Evolutionary conservation across 2,113 vertebrate species (phyloP).

Genomic region (Dasypus novemcinctus): DNA sequence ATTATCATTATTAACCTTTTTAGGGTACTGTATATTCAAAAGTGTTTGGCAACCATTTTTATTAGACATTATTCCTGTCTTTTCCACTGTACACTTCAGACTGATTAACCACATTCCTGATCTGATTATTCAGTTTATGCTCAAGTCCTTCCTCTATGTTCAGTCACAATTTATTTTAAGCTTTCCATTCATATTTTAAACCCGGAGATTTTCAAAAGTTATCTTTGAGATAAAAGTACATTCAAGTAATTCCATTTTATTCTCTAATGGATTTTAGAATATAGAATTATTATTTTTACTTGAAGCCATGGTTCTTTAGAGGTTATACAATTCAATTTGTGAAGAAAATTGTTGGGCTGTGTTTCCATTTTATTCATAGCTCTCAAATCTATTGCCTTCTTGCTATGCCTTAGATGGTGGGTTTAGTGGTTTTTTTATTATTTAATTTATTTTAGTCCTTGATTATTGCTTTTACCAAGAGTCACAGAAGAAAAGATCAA

Average conservation of each 20-base stretch:
- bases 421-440: background rate
- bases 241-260: conserved; percentile 38
- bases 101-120: conserved; percentile 37
- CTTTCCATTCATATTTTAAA: conserved; percentile 30
- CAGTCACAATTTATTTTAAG: conserved; percentile 31
- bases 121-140: conserved; percentile 32
- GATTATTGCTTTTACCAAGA: background rate
- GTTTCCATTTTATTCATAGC: conserved; percentile 1
- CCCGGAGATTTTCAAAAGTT: conserved; percentile 52
- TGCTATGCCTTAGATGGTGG: background rate
- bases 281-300: conserved; percentile 35
- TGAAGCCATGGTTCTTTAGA: conserved; percentile 3
- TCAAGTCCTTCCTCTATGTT: background rate
- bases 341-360: conserved; percentile 41
- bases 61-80: conserved; percentile 32
- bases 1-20: conserved; percentile 20
- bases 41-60: conserved; percentile 31
- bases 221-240: conserved; percentile 25
- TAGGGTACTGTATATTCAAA: background rate
- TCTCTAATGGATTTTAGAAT: conserved; percentile 22
- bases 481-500: background rate
- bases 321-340: background rate
- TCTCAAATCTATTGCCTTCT: background rate
- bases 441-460: background rate
- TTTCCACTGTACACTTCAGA: conserved; percentile 15